phyloP scores from a whole-genome alignment of 2,888 invertebrate genomes.

The Aradus depressus region DNA sequence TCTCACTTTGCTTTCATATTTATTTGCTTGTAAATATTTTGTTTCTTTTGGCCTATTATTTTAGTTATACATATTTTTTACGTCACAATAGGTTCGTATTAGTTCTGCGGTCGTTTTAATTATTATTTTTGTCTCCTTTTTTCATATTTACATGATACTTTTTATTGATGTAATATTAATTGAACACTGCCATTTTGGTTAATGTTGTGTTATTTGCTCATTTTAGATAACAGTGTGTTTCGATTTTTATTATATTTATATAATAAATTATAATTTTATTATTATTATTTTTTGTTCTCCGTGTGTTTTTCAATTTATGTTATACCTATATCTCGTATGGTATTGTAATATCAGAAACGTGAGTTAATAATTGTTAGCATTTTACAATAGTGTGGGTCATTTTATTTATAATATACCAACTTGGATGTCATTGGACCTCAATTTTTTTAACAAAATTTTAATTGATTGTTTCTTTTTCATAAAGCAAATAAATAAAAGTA shows the following conservation, averaged over 20 bases:
- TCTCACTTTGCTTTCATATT: slow-evolving; percentile 18
- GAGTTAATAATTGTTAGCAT: no score
- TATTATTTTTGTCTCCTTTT: slow-evolving; percentile 4
- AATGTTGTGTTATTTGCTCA: slow-evolving; percentile 14
- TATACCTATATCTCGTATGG: no score
- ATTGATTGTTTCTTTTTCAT: no score
- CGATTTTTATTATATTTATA: slow-evolving; percentile 9
- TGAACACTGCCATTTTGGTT: slow-evolving; percentile 16
- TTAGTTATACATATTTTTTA: no score
- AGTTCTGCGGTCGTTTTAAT: no score
- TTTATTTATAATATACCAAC: no score
- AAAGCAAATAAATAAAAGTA: no score
- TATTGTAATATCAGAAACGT: no score
- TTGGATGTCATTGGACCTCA: no score
- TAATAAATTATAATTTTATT: slow-evolving; percentile 1
- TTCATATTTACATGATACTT: slow-evolving; percentile 2
- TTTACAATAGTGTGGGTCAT: no score
- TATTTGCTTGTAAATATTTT: slow-evolving; percentile 13
- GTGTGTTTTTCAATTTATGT: slow-evolving; percentile 4
- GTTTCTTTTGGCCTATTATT: slow-evolving; percentile 14
- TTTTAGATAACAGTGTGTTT: slow-evolving; percentile 12
- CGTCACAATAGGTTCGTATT: no score
- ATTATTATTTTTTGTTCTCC: slow-evolving; percentile 1
- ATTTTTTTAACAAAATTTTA: no score
- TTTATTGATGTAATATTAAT: slow-evolving; percentile 2